Evolutionary conservation across 92 coral and sea anemone species (phyloP).

Genomic region (Epizoanthus ramosus): DNA sequence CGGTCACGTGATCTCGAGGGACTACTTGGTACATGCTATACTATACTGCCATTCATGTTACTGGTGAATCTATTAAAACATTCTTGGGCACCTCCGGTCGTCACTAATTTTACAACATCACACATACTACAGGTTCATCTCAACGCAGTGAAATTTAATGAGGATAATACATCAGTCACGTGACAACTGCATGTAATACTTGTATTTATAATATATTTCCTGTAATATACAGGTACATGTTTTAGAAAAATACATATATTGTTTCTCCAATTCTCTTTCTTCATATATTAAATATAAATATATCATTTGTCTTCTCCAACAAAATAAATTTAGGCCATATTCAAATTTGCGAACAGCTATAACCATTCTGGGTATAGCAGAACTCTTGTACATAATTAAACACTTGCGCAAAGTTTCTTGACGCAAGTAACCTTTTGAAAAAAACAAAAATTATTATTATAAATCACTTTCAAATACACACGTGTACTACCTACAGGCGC

Average conservation of each 20-base stretch:
- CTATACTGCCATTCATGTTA: no score
- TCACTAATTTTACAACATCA: no score
- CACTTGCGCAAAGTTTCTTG: not conserved
- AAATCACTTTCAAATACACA: not conserved
- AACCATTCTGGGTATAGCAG: not conserved
- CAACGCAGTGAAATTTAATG: not conserved
- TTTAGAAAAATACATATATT: not conserved
- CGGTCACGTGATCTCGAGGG: no score
- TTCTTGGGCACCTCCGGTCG: no score
- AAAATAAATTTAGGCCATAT: not conserved
- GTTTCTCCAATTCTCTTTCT: not conserved
- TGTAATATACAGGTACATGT: not conserved
- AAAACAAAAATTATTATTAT: not conserved
- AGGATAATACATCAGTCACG: not conserved
- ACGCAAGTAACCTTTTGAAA: not conserved
- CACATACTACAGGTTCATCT: not conserved
- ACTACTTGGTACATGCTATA: no score
- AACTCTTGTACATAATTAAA: constrained; percentile 3
- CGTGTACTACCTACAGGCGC: not conserved
- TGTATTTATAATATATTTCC: not conserved
- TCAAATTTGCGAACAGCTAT: not conserved
- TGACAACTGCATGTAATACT: not conserved
- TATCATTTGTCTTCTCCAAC: not conserved
- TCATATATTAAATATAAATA: constrained; percentile 19
- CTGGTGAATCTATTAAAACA: no score